Evolutionary conservation across 2,888 invertebrate species (phyloP).

Genomic region (Oasisia sp.): DNA sequence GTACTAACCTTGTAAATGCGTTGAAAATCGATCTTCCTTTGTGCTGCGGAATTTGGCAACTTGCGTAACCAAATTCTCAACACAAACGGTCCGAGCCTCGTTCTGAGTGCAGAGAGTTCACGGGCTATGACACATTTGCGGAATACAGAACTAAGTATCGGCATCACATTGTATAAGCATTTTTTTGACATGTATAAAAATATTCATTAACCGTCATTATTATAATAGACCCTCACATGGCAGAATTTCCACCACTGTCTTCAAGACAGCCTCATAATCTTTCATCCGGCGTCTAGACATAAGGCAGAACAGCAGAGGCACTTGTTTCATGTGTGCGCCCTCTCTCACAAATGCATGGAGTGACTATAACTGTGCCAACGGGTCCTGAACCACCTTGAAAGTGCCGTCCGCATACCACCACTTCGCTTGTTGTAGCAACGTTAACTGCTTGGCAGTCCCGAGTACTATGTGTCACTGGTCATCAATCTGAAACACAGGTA

Average conservation of each 20-base stretch:
- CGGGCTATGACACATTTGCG: too few species aligned
- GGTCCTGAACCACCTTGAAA: not conserved
- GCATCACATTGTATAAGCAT: too few species aligned
- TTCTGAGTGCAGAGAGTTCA: too few species aligned
- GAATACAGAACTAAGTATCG: too few species aligned
- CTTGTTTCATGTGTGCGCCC: not conserved
- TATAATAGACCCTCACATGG: not conserved
- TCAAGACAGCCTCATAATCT: not conserved
- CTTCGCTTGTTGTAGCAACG: not conserved
- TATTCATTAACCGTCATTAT: too few species aligned
- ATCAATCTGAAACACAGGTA: not conserved
- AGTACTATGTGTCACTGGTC: not conserved
- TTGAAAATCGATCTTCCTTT: too few species aligned
- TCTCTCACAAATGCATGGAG: slow-evolving; percentile 19
- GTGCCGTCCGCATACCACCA: not conserved
- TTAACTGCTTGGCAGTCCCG: not conserved
- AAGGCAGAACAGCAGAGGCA: not conserved
- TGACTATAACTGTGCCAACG: not conserved
- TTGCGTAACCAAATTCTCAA: too few species aligned
- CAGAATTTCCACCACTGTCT: not conserved
- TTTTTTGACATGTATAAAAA: too few species aligned
- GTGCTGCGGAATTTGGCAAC: too few species aligned
- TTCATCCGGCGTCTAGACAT: not conserved
- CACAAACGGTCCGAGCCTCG: too few species aligned
- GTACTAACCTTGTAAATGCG: too few species aligned